Conservation (phyloP, 1,140 invertebrate genomes). For the Radopholus similis region DNA sequence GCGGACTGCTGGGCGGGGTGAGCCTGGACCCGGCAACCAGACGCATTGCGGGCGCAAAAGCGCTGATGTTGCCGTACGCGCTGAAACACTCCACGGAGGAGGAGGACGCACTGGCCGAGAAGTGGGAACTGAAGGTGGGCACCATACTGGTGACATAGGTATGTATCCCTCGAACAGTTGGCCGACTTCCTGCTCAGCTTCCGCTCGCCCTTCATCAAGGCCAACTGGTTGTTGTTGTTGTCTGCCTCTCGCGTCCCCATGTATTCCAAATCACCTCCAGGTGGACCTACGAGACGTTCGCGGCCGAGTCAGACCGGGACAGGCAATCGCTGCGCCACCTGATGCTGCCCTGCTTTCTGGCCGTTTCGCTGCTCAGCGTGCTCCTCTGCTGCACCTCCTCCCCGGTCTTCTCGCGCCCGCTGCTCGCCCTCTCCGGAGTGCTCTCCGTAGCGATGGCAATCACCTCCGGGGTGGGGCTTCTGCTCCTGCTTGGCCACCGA, state of each 20-base stretch:
- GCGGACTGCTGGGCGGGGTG: conserved; percentile 43
- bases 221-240: conserved; percentile 30
- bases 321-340: conserved; percentile 49
- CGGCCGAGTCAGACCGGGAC: conserved; percentile 53
- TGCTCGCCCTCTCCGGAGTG: conserved; percentile 84
- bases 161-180: too few relatives aligned
- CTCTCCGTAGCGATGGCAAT: conserved; percentile 73
- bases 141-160: too few relatives aligned
- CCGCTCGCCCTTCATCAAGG: conserved; percentile 29
- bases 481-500: conserved; percentile 45
- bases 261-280: conserved; percentile 47
- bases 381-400: conserved; percentile 63
- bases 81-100: conserved; percentile 48
- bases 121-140: conserved; percentile 55
- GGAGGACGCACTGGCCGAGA: conserved; percentile 53
- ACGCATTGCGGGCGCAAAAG: conserved; percentile 54
- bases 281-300: conserved; percentile 59
- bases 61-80: conserved; percentile 56
- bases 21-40: conserved; percentile 43
- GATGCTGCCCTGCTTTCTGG: conserved; percentile 49
- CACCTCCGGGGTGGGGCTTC: conserved; percentile 45
- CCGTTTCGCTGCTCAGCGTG: conserved; percentile 51
- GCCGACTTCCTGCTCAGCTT: conserved; percentile 44
- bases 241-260: conserved; percentile 37
- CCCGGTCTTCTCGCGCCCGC: conserved; percentile 81